These are phyloP conservation scores for Myotis brandtii DNA, from an alignment of 2,113 vertebrate genomes.

Conservation along the genomic window DNA sequence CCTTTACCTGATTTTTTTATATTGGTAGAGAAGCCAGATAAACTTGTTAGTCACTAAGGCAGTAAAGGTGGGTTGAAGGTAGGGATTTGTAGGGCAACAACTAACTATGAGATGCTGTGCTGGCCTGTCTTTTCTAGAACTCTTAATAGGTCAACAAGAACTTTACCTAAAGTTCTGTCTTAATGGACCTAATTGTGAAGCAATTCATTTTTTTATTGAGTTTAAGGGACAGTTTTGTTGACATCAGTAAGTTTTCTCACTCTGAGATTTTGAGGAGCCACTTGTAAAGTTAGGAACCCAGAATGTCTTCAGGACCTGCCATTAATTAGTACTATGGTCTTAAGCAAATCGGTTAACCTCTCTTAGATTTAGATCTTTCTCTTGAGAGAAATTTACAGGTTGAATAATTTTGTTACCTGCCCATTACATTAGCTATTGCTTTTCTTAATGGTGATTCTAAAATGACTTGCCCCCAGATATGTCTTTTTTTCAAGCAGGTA, in stretches of 20 bases:
- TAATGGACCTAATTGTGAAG: background rate
- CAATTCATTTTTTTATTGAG: background rate
- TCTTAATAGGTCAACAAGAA: background rate
- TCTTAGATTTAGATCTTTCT: conserved; percentile 42
- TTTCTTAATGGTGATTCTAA: conserved; percentile 55
- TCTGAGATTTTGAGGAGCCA: conserved; percentile 16
- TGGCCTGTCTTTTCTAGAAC: background rate
- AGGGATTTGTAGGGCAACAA: background rate
- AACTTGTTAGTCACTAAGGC: background rate
- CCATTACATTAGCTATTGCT: conserved; percentile 32
- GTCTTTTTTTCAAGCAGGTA: background rate
- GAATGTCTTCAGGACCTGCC: background rate
- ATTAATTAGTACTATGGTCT: conserved; percentile 28
- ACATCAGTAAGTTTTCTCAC: background rate
- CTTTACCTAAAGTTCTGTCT: background rate
- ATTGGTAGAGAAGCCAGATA: background rate
- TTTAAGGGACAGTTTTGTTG: conserved; percentile 15
- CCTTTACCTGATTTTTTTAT: background rate
- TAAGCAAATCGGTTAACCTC: background rate
- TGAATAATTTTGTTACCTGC: conserved; percentile 50
- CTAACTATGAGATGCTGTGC: background rate
- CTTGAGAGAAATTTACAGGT: conserved; percentile 51
- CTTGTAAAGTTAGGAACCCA: background rate
- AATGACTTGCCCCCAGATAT: background rate
- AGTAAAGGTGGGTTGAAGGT: background rate